Evolutionary conservation across 2,113 vertebrate genomes (phyloP).

Genomic region (Lophius piscatorius): DNA sequence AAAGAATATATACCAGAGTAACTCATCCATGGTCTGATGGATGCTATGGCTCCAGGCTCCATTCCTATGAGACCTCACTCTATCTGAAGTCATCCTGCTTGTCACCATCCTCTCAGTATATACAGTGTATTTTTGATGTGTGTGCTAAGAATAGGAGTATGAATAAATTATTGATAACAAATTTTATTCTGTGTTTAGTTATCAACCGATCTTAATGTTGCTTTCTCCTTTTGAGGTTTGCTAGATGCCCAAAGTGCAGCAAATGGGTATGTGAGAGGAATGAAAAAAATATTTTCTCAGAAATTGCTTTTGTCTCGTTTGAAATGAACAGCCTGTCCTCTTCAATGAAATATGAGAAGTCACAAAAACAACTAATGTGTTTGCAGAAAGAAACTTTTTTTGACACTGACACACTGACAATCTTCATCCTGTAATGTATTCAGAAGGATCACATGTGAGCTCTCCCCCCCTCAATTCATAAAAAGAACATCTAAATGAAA

Average conservation of each 20-base stretch:
- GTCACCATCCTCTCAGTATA: conserved; percentile 43
- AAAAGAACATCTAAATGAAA: too few relatives aligned
- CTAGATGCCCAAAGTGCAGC: conserved; percentile 14
- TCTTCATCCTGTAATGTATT: too few relatives aligned
- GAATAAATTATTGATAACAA: conserved; percentile 45
- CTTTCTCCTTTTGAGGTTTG: conserved; percentile 11
- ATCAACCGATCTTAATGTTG: conserved; percentile 16
- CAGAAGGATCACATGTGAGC: too few relatives aligned
- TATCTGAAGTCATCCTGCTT: conserved; percentile 56
- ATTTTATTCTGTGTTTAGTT: conserved; percentile 38
- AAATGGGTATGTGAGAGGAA: not conserved
- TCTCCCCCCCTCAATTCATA: too few relatives aligned
- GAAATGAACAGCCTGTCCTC: not conserved
- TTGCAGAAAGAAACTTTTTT: too few relatives aligned
- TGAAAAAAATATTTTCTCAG: not conserved
- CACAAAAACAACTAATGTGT: too few relatives aligned
- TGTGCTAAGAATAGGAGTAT: conserved; percentile 38
- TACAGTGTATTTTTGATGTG: conserved; percentile 43
- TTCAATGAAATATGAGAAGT: not conserved
- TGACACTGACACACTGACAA: too few relatives aligned
- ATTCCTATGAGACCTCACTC: conserved; percentile 49
- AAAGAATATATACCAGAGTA: conserved; percentile 34
- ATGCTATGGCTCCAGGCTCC: conserved; percentile 40
- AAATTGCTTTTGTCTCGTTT: too few relatives aligned
- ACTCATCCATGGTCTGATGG: conserved; percentile 50